These are phyloP conservation scores for Macroglossus sobrinus DNA, from an alignment of 2,113 vertebrate genomes.

Conservation along the genomic window DNA sequence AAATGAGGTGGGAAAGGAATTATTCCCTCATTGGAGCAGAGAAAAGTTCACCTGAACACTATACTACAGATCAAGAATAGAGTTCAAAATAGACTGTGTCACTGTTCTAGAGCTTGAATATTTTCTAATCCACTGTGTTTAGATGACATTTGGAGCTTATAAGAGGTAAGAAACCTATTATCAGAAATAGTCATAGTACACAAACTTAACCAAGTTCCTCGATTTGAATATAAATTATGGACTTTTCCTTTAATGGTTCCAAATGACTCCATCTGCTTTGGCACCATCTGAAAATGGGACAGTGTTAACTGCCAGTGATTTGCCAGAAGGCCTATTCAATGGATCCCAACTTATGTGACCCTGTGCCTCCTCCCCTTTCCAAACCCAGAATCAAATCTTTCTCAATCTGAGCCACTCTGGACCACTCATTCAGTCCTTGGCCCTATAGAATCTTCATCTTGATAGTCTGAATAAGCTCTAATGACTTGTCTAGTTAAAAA, in stretches of 20 bases:
- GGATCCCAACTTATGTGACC: neutral
- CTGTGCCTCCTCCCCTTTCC: neutral
- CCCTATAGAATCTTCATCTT: neutral
- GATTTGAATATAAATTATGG: neutral
- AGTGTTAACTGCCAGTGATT: neutral
- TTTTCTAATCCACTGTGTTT: neutral
- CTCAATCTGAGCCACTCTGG: neutral
- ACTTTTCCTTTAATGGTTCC: neutral
- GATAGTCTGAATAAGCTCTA: neutral
- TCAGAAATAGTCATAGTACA: neutral
- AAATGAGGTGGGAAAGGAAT: neutral
- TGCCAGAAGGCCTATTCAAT: neutral
- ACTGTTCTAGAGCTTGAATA: neutral
- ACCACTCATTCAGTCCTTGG: neutral
- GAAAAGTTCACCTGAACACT: neutral
- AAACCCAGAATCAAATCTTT: neutral
- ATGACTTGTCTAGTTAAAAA: neutral
- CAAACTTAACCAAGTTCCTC: neutral
- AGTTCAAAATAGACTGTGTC: neutral
- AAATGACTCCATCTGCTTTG: neutral
- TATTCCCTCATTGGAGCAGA: neutral
- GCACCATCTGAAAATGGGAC: neutral
- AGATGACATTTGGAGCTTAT: neutral
- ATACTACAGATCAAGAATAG: neutral
- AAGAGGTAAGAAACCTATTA: neutral